Conservation (phyloP, 2,113 vertebrate species). For the Synchiropus splendidus region DNA sequence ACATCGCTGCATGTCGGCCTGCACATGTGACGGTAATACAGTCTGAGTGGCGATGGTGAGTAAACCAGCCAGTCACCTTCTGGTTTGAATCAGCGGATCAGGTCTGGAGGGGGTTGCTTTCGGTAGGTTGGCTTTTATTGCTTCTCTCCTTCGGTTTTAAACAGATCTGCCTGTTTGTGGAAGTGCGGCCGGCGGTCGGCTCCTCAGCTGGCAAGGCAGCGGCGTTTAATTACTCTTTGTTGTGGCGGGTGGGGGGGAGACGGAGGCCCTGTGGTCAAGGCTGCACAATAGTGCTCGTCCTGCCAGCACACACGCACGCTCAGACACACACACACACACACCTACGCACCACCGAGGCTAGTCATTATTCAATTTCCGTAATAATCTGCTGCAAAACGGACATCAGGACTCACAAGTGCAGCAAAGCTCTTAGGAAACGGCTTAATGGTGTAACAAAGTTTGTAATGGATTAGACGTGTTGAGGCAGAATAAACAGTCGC, state of each 20-base stretch:
- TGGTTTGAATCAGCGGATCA: slow-evolving; percentile 66
- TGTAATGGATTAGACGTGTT: slow-evolving; percentile 43
- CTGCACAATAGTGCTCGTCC: slow-evolving; percentile 59
- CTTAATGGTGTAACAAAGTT: slow-evolving; percentile 26
- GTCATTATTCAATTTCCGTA: background rate
- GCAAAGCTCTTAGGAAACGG: background rate
- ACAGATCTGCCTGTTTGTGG: slow-evolving; percentile 77
- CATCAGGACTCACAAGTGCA: too few relatives aligned
- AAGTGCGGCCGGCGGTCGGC: slow-evolving; percentile 72
- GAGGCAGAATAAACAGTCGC: slow-evolving; percentile 54
- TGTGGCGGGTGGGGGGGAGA: slow-evolving; percentile 55
- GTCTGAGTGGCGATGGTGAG: slow-evolving; percentile 43
- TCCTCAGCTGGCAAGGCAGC: slow-evolving; percentile 69
- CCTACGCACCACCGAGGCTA: slow-evolving; percentile 1
- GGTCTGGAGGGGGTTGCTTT: slow-evolving; percentile 43
- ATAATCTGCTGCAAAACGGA: slow-evolving; percentile 3
- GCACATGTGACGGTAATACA: slow-evolving; percentile 28
- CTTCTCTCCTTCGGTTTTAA: slow-evolving; percentile 69
- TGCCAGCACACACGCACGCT: slow-evolving; percentile 39
- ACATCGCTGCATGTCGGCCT: slow-evolving; percentile 9
- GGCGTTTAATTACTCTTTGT: slow-evolving; percentile 74
- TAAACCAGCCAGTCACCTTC: slow-evolving; percentile 55
- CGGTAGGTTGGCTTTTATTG: slow-evolving; percentile 64
- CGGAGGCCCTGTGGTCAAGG: slow-evolving; percentile 52
- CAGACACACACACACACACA: slow-evolving; percentile 12